These are phyloP conservation scores for Agrochola macilenta DNA, from an alignment of 2,888 invertebrate species.

Conservation along the genomic window DNA sequence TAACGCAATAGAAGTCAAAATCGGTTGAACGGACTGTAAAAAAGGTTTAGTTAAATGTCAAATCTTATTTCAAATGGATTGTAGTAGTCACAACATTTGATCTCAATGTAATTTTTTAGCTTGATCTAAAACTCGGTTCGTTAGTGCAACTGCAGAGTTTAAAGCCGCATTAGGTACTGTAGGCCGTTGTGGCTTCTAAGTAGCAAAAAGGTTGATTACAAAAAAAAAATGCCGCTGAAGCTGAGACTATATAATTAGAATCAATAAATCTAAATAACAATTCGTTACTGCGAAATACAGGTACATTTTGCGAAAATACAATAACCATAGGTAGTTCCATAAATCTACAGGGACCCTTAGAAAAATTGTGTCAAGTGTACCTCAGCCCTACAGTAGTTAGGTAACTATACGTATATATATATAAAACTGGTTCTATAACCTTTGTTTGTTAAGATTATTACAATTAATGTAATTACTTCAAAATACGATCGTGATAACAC, in stretches of 20 bases:
- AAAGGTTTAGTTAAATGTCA: too few species aligned
- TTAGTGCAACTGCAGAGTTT: not conserved
- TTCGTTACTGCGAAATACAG: not conserved
- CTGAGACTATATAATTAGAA: not conserved
- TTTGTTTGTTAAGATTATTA: conserved; percentile 28
- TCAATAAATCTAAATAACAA: too few species aligned
- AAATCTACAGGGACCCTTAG: conserved; percentile 27
- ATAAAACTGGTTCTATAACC: conserved; percentile 33
- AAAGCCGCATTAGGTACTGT: not conserved
- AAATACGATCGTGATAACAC: conserved; percentile 33
- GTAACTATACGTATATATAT: not conserved
- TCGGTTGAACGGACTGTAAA: too few species aligned
- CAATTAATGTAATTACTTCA: conserved; percentile 41
- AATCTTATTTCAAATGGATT: too few species aligned
- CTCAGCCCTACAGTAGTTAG: not conserved
- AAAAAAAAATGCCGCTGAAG: not conserved
- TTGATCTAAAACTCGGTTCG: not conserved
- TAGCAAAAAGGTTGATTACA: not conserved
- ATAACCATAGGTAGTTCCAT: not conserved
- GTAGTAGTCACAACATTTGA: not conserved
- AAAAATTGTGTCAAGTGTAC: conserved; percentile 44
- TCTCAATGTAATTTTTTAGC: not conserved
- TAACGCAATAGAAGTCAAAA: too few species aligned
- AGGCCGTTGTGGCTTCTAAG: not conserved
- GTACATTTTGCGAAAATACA: not conserved